Evolutionary conservation across 2,113 vertebrate species (phyloP).

Genomic region (Pelodiscus sinensis): DNA sequence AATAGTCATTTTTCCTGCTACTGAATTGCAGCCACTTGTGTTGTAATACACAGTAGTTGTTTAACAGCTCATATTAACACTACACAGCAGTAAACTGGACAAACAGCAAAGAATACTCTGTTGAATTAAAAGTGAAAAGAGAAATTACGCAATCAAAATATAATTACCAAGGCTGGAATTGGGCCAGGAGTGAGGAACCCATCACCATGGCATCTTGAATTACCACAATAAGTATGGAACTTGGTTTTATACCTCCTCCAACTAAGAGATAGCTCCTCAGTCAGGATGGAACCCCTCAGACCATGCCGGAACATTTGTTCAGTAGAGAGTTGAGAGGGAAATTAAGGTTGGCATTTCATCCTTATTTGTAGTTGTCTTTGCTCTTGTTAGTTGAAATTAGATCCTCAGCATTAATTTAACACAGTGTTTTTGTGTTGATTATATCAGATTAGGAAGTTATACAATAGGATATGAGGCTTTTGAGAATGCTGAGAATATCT

Average conservation of each 20-base stretch:
- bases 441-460: slow-evolving; percentile 78
- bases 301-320: neutral
- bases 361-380: slow-evolving; percentile 9
- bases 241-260: slow-evolving; percentile 64
- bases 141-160: slow-evolving; percentile 64
- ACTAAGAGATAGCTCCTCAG: slow-evolving; percentile 54
- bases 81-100: slow-evolving; percentile 39
- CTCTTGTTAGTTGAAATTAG: slow-evolving; percentile 69
- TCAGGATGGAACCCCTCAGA: neutral
- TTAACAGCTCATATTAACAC: slow-evolving; percentile 59
- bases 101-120: slow-evolving; percentile 48
- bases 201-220: slow-evolving; percentile 49
- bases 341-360: slow-evolving; percentile 6
- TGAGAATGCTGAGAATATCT: slow-evolving; percentile 64
- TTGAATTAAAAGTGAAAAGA: slow-evolving; percentile 55
- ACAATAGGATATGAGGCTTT: slow-evolving; percentile 69
- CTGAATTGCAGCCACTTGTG: slow-evolving; percentile 42
- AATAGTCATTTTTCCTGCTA: slow-evolving; percentile 39
- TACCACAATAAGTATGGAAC: slow-evolving; percentile 41
- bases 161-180: slow-evolving; percentile 50
- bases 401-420: slow-evolving; percentile 77
- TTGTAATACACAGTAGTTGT: slow-evolving; percentile 59
- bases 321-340: slow-evolving; percentile 29
- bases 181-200: slow-evolving; percentile 34
- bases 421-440: slow-evolving; percentile 75